Base-by-base conservation (phyloP, 2,888 invertebrate species). In the Drosophila rellima region DNA sequence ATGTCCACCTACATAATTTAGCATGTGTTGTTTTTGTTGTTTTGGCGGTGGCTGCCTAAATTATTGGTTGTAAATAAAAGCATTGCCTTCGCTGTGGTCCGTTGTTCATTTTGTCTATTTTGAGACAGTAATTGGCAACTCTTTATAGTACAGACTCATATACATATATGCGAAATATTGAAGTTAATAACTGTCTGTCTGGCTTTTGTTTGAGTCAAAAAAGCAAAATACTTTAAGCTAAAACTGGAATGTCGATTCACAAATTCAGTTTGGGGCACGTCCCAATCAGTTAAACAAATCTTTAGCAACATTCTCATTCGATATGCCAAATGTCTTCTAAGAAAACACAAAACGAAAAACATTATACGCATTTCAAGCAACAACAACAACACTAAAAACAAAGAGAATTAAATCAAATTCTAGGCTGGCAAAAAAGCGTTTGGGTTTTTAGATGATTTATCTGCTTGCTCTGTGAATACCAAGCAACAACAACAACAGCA, bases 1-100 rank as follows among this genome's bases (percentile, higher is more conserved):
- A 72, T 88, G 86, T 88, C 90, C 85, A 89, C 85, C 85, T 82
- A 89, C 85, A 78, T 88, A 79, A 85, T 88, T 79, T 88, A 85
- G 73, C 79, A 84, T 82, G 68, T 74, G 82, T 79, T 75, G 83
- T 70, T 75, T 70, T 52, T 52, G 26, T 39, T 47, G 48, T 55
- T 60, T 48, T 39, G 65, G 54, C 35, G 50, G 48, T 47, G 60
- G 55, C 75, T 79, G 80, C 42, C 67, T 83, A 86, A 82, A 86
- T 82, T 86, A 88, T 88, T 88, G 89, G 89, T 88, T 82, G 87
- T 86, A 83, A 86, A 80, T 83, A 86, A 80, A 86, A 67, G 77
- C 66, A 60, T 69, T 73, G 69, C 63, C 82, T 65, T 66, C 48
- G 66, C 62, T 72, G 65, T 66, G 73, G 64, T 51, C 60, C 35